Evolutionary conservation across 2,888 invertebrate species (phyloP).

Genomic region (Folsomia manolachei): DNA sequence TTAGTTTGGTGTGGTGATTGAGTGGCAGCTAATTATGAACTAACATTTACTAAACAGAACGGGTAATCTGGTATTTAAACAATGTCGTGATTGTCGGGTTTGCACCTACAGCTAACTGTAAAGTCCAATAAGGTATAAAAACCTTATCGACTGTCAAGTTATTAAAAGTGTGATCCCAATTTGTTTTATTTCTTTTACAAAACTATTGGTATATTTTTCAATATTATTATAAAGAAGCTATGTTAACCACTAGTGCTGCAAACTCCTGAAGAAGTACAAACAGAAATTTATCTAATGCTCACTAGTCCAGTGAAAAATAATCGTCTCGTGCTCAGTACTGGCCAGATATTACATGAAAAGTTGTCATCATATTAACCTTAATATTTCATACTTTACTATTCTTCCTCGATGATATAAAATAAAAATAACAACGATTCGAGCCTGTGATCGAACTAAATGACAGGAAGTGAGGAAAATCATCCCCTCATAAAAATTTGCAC

Average conservation of each 20-base stretch:
- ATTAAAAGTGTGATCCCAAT: neutral
- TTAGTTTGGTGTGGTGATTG: neutral
- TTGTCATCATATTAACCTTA: neutral
- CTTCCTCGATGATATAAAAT: neutral
- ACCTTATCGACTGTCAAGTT: no score
- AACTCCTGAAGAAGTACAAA: no score
- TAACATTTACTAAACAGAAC: neutral
- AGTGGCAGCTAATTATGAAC: neutral
- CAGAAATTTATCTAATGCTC: neutral
- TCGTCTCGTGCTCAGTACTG: no score
- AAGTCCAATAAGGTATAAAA: no score
- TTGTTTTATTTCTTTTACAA: neutral
- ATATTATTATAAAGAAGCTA: no score
- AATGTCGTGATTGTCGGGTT: neutral
- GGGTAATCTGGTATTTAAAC: neutral
- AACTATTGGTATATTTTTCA: no score
- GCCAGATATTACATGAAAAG: neutral
- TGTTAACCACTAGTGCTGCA: no score
- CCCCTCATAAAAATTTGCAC: no score
- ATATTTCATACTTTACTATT: neutral
- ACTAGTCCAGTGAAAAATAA: neutral
- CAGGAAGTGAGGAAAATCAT: neutral
- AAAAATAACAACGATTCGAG: no score
- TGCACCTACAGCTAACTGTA: no score
- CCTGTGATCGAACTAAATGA: neutral